These are phyloP conservation scores for Eospalax fontanierii DNA, from an alignment of 2,797 vertebrate genomes.

Conservation along the genomic window DNA sequence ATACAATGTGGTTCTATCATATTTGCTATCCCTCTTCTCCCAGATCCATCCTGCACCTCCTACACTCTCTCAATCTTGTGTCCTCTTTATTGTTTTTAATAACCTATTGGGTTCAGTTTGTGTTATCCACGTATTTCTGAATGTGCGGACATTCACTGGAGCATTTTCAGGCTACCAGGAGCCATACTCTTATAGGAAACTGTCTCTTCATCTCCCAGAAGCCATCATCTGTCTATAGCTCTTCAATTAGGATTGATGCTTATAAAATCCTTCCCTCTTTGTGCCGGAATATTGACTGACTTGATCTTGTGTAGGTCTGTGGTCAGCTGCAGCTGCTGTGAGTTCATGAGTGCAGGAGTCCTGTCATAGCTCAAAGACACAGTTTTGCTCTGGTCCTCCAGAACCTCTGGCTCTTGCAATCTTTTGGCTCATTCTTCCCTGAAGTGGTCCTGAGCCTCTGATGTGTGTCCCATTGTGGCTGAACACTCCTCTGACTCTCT, in stretches of 20 bases:
- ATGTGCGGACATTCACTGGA: accelerated
- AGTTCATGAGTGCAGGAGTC: background rate
- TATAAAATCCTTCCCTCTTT: background rate
- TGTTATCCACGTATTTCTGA: too few species aligned
- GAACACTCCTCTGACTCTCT: background rate
- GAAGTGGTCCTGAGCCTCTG: too few species aligned
- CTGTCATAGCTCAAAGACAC: too few species aligned
- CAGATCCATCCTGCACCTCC: background rate
- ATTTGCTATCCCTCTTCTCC: background rate
- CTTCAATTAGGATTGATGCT: background rate
- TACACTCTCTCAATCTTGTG: background rate
- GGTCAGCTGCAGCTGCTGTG: too few species aligned
- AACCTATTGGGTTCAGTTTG: background rate
- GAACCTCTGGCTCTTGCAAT: background rate
- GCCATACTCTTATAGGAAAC: background rate
- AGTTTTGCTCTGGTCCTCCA: background rate
- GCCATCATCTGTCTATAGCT: background rate
- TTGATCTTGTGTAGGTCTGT: too few species aligned
- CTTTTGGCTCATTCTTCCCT: too few species aligned
- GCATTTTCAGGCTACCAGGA: background rate
- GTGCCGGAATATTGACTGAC: background rate
- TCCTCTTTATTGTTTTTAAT: background rate
- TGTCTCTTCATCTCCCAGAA: background rate
- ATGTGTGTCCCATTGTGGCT: background rate
- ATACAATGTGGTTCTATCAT: background rate